Evolutionary conservation across 1,140 invertebrate genomes (phyloP), one percentile per base, ranked within the genome.

Genomic region (Caenorhabditis inopinata): DNA sequence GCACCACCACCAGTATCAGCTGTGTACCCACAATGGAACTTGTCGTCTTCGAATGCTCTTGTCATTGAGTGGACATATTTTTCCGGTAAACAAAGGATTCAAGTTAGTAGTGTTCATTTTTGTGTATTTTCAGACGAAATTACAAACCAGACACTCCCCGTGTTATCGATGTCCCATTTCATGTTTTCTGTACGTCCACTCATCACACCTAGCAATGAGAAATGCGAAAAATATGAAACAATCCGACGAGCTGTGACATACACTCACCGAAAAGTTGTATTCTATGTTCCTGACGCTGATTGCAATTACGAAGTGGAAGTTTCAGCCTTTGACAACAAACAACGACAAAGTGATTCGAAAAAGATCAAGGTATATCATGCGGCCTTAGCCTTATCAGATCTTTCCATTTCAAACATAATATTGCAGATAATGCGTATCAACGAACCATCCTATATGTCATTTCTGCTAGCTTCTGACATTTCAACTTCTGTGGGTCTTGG

Each of bases 251-350:
- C 27, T 38, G 58, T 68, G n/a, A 68, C 58, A 2, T 68, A 68
- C n/a, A 68, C 58, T 9, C 58, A 68, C 9, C 29, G 58, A 29
- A 68, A 68, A 68, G 58, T 68, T 21, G 58, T 38, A 21, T 68
- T 68, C 32, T 68, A 68, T 12, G 58, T 68, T 0, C 58, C 58
- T 6, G 58, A 68, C 21, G 58, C 58, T 21, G 58, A 68, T 29
- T 68, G 58, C n/a, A 68, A 68, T 12, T 68, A 68, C 21, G 58
- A 68, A 42, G 58, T 68, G 2, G 58, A 68, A 68, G 58, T 68
- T 38, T 68, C 58, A 21, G 58, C 58, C 18, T 68, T 68, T 21
- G 58, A 68, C n/a, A 68, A 23, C 4, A 68, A 68, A 21, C 58
- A 68, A 5, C 35, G 58, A 21, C 11, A 1, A 2, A 68, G 58